These are phyloP conservation scores for Marmota flaviventris DNA, from an alignment of 2,113 vertebrate genomes.

Conservation along the genomic window DNA sequence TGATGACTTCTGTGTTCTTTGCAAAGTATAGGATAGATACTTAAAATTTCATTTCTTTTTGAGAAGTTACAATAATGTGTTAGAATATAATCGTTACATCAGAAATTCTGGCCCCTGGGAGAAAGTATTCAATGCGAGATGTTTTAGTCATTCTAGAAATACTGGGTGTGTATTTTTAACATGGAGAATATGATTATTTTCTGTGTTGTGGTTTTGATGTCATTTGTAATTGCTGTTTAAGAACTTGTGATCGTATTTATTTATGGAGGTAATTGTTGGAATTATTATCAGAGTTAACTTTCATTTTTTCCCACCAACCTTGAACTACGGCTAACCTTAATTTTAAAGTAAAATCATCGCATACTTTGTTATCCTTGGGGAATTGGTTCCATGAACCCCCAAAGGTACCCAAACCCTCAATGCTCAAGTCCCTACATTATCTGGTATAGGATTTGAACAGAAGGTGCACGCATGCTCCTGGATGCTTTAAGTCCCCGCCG, in stretches of 20 bases:
- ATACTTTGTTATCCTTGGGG: too few relatives aligned
- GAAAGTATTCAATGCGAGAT: background rate
- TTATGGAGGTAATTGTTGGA: background rate
- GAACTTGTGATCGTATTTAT: background rate
- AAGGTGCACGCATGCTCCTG: accelerated
- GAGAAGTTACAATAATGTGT: conserved; percentile 28
- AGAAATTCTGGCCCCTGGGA: background rate
- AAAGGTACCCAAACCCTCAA: background rate
- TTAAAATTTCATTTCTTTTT: conserved; percentile 39
- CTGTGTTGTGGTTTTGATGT: background rate
- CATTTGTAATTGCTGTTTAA: background rate
- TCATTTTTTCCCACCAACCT: background rate
- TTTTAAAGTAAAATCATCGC: background rate
- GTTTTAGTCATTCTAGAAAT: background rate
- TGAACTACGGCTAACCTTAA: background rate
- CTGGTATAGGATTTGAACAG: background rate
- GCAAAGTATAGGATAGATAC: background rate
- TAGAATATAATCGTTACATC: background rate
- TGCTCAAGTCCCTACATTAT: background rate
- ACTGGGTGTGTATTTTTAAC: background rate
- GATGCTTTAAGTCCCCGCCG: too few relatives aligned
- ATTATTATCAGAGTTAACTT: background rate
- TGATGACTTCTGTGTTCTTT: background rate
- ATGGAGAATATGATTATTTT: background rate
- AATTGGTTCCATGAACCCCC: background rate